phyloP scores from a whole-genome alignment of 2,113 vertebrate species.

The Myiozetetes cayanensis region DNA sequence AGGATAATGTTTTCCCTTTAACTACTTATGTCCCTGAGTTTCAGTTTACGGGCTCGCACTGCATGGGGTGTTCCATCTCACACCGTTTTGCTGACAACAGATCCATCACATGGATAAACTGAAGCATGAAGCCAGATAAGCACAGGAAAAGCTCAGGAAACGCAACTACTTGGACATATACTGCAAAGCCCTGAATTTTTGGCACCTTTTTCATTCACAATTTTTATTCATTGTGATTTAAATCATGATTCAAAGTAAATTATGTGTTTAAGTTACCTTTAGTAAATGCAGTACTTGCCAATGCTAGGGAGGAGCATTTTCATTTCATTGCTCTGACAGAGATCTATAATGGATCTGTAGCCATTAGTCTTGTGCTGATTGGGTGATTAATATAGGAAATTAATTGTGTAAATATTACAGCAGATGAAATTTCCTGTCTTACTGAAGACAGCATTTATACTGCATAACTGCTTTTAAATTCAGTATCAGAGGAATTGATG shows the following conservation, averaged over 20 bases:
- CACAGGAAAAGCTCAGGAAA: not conserved
- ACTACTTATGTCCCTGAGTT: not conserved
- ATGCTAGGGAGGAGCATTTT: not conserved
- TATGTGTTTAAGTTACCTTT: not conserved
- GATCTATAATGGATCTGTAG: not conserved
- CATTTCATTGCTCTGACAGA: not conserved
- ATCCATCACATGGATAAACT: not conserved
- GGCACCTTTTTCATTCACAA: not conserved
- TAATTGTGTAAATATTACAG: not conserved
- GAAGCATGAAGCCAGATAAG: not conserved
- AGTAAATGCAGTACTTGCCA: not conserved
- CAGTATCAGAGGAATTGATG: not conserved
- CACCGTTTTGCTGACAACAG: not conserved
- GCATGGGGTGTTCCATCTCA: not conserved
- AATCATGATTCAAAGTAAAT: not conserved
- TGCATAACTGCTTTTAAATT: not conserved
- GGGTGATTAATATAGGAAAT: not conserved
- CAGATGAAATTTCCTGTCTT: not conserved
- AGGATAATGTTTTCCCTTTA: not conserved
- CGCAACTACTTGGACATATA: not conserved
- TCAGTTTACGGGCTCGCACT: not conserved
- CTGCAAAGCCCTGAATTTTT: not conserved
- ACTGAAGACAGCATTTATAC: not conserved
- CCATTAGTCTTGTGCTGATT: not conserved
- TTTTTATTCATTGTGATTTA: not conserved